Evolutionary conservation across 2,797 vertebrate species (phyloP), one percentile per base, ranked within the genome.

Genomic region (Etheostoma nigrum): DNA sequence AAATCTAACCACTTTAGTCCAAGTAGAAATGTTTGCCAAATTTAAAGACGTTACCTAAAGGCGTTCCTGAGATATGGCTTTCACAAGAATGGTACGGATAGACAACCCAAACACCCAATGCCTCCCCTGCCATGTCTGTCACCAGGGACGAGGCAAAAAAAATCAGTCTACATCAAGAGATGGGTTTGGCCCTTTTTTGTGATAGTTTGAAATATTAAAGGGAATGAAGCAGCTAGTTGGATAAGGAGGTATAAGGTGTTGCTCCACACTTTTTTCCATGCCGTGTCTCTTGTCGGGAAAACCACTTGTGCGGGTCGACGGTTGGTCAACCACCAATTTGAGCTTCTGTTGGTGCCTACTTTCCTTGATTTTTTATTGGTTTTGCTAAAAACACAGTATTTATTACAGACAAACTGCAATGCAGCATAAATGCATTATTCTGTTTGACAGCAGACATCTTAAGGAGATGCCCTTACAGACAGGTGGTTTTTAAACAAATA

Each of bases 351-450:
- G 63, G 57, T 54, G 58, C 30, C 42, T 54, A 13, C 65, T 86
- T 66, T 76, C 66, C 47, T 66, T 75, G 57, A 85, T 68, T 84
- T 72, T 78, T 78, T 63, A 9, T 51, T 52, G 51, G 63, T 74
- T 57, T 57, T 58, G 44, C 61, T 80, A 88, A 88, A 72, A 59
- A 73, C 72, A 11, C 2, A 4, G 52, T 53, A 62, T 85, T 89
- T 83, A 79, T 78, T 67, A 82, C 72, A 74, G 70, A 81, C 53
- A 67, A 78, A 79, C 76, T 75, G 74, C 60, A 40, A 33, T 66
- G 66, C 48, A 79, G 42, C 67, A 70, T 79, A 48, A 85, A 84
- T 48, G 44, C 81, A 80, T 83, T 61, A 61, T 69, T 69, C 72
- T 60, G 45, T 67, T 59, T 62, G 67, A 67, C 70, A 67, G 79